Percentiles rank a stretch among this genome's conserved stretches.
Conservation (phyloP, 2,113 vertebrate genomes). For the Cavia aperea region DNA sequence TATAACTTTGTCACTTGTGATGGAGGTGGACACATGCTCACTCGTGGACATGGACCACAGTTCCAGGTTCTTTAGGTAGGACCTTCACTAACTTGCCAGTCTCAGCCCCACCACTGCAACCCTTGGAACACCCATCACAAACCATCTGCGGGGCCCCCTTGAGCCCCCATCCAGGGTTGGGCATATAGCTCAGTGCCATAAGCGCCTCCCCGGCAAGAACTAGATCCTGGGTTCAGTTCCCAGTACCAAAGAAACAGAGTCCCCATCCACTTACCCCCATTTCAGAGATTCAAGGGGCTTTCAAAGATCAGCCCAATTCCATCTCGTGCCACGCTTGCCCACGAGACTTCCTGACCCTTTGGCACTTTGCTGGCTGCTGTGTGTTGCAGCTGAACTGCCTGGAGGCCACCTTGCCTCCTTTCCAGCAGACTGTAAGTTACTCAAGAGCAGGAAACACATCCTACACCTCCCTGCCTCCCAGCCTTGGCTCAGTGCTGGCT, state of each 20-base stretch:
- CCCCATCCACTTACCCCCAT: background rate
- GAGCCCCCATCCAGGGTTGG: too few relatives aligned
- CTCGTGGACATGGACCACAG: too few relatives aligned
- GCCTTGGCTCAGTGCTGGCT: background rate
- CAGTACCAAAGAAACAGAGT: too few relatives aligned
- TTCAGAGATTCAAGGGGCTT: background rate
- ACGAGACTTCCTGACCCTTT: background rate
- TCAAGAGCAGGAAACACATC: background rate
- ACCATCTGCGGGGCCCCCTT: rapidly evolving
- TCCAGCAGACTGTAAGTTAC: background rate
- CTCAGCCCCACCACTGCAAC: background rate
- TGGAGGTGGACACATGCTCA: background rate
- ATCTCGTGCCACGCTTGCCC: background rate
- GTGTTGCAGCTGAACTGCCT: background rate
- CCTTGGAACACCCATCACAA: background rate
- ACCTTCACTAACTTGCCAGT: background rate
- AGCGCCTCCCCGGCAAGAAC: too few relatives aligned
- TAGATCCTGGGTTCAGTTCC: too few relatives aligned
- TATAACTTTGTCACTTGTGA: too few relatives aligned
- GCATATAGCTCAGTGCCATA: too few relatives aligned
- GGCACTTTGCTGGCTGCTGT: background rate
- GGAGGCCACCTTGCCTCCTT: background rate
- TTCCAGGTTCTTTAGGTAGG: background rate
- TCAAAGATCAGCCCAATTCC: background rate
- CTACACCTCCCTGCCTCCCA: background rate